Evolutionary conservation across 2,113 vertebrate genomes (phyloP).

Genomic region (Urocolius indicus): DNA sequence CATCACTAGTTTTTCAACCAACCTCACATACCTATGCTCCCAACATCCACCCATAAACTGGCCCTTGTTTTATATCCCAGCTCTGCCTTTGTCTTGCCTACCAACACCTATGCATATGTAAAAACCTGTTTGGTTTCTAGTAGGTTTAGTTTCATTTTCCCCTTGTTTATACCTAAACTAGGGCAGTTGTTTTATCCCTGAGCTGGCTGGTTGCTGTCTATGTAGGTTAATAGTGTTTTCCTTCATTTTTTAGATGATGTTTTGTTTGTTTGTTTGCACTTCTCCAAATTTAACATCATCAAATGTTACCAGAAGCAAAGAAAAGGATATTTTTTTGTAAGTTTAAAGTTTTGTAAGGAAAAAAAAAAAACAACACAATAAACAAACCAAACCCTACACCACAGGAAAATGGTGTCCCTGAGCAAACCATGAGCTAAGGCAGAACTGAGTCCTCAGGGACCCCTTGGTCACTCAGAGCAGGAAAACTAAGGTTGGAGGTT

Average conservation of each 20-base stretch:
- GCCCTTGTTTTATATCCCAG: neutral
- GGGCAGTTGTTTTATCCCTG: constrained; percentile 38
- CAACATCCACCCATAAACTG: neutral
- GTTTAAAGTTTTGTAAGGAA: neutral
- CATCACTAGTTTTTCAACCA: too few species aligned
- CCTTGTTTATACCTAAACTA: neutral
- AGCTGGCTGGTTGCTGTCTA: neutral
- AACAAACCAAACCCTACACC: neutral
- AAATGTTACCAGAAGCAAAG: neutral
- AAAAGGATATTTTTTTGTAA: neutral
- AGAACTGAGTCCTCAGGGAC: neutral
- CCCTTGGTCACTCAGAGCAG: neutral
- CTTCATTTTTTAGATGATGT: constrained; percentile 22
- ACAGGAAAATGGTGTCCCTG: neutral
- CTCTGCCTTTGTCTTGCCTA: neutral
- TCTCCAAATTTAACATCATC: neutral
- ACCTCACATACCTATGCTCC: too few species aligned
- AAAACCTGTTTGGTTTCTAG: neutral
- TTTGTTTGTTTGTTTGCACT: constrained; percentile 33
- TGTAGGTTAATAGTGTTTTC: constrained; percentile 45
- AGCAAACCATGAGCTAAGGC: neutral
- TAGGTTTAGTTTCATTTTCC: neutral
- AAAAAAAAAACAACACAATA: neutral
- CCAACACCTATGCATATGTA: neutral
- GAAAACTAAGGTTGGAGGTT: neutral